These are phyloP conservation scores for Phrynosoma platyrhinos DNA, from an alignment of 2,113 vertebrate species.

Conservation along the genomic window DNA sequence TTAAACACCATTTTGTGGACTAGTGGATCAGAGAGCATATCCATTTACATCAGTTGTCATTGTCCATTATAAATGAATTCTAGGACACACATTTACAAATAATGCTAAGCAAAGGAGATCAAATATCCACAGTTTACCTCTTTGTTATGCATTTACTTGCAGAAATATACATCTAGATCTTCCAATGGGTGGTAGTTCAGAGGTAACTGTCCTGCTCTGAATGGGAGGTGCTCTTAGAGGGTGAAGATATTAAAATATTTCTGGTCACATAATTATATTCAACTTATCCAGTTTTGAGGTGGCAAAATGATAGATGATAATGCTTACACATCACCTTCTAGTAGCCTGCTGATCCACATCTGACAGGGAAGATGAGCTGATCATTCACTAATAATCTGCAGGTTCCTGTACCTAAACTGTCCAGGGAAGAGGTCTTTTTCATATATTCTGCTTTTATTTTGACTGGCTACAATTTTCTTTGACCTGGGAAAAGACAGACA, in stretches of 20 bases:
- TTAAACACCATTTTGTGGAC: constrained; percentile 13
- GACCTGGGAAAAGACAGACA: background rate
- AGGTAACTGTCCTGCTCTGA: background rate
- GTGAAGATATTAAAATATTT: background rate
- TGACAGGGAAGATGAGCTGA: background rate
- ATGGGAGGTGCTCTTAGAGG: background rate
- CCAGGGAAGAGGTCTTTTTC: background rate
- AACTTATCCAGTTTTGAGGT: too few relatives aligned
- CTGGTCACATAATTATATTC: too few relatives aligned
- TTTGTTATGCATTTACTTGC: background rate
- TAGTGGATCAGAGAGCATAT: constrained; percentile 8
- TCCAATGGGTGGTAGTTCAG: background rate
- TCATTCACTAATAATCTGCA: background rate
- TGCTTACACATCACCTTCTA: background rate
- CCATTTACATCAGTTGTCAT: background rate
- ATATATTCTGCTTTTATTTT: background rate
- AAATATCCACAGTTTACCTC: background rate
- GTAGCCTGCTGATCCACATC: background rate
- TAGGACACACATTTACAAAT: background rate
- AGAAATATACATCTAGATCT: background rate
- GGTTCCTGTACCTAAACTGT: background rate
- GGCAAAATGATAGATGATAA: background rate
- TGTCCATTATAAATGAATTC: constrained; percentile 15
- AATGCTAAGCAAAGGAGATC: background rate
- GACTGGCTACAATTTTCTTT: background rate